phyloP scores from a whole-genome alignment of 2,113 vertebrate species.

The Phoenicopterus ruber region DNA sequence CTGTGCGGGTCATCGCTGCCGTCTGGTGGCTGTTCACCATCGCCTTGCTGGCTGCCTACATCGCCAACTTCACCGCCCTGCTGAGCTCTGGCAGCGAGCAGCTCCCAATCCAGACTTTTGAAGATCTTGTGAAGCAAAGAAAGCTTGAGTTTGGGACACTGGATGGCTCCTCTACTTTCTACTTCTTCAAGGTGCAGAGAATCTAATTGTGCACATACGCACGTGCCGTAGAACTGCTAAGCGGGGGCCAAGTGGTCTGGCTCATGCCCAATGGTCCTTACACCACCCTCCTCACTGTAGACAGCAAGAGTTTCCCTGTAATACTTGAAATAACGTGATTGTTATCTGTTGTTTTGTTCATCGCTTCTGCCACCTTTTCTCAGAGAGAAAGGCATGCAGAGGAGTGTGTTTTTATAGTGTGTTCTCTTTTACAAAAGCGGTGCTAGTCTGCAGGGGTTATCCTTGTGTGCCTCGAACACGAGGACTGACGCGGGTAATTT shows the following conservation, averaged over 20 bases:
- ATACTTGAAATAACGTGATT: rapidly evolving
- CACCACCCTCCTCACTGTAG: neutral
- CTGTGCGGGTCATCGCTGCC: constrained; percentile 78
- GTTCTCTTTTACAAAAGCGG: neutral
- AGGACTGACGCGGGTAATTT: neutral
- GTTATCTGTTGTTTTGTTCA: neutral
- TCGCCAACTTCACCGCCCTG: constrained; percentile 75
- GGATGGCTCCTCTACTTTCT: constrained; percentile 77
- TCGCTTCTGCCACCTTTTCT: neutral
- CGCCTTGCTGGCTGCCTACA: constrained; percentile 82
- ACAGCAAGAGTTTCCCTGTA: neutral
- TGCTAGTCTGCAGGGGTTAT: neutral
- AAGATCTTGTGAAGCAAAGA: constrained; percentile 86
- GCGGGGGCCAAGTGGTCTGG: neutral
- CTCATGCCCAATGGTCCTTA: neutral
- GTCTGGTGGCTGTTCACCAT: constrained; percentile 90
- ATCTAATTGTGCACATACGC: rapidly evolving
- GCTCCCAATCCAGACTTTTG: constrained; percentile 77
- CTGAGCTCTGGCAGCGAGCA: constrained; percentile 66
- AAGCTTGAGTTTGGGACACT: constrained; percentile 83
- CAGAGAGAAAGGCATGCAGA: neutral
- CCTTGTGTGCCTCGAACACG: rapidly evolving
- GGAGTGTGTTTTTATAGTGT: neutral
- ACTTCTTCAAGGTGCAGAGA: constrained; percentile 82
- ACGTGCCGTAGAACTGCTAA: neutral